Evolutionary conservation across 2,113 vertebrate species (phyloP).

Genomic region (Gymnorhina tibicen): DNA sequence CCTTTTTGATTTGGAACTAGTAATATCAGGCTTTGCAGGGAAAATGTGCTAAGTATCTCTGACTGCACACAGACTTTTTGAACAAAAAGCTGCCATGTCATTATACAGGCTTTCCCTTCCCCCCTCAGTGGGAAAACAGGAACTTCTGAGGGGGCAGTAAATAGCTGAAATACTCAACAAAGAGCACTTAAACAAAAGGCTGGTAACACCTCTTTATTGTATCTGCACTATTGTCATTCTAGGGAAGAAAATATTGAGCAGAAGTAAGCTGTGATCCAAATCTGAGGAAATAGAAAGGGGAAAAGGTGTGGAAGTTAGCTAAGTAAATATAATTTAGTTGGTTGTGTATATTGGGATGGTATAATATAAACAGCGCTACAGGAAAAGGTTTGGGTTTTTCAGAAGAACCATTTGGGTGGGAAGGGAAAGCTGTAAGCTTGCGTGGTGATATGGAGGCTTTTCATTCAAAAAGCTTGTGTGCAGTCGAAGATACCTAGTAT

Average conservation of each 20-base stretch:
- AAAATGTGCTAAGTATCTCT: not conserved
- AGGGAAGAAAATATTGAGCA: not conserved
- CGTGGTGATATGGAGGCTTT: not conserved
- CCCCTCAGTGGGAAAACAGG: constrained; percentile 35
- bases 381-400: not conserved
- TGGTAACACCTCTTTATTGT: constrained; percentile 26
- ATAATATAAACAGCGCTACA: not conserved
- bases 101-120: not conserved
- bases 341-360: not conserved
- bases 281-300: not conserved
- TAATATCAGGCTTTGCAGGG: not conserved
- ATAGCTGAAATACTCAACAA: constrained; percentile 25
- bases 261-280: not conserved
- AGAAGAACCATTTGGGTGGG: not conserved
- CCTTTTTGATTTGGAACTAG: not conserved
- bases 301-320: constrained; percentile 23
- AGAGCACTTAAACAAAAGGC: not conserved
- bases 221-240: not conserved
- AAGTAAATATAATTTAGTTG: constrained; percentile 15
- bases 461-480: not conserved
- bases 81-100: not conserved
- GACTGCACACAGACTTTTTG: not conserved
- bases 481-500: not conserved
- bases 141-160: constrained; percentile 3
- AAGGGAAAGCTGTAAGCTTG: not conserved